Base-by-base conservation (phyloP, 2,888 invertebrate species). In the Parnassius mnemosyne region DNA sequence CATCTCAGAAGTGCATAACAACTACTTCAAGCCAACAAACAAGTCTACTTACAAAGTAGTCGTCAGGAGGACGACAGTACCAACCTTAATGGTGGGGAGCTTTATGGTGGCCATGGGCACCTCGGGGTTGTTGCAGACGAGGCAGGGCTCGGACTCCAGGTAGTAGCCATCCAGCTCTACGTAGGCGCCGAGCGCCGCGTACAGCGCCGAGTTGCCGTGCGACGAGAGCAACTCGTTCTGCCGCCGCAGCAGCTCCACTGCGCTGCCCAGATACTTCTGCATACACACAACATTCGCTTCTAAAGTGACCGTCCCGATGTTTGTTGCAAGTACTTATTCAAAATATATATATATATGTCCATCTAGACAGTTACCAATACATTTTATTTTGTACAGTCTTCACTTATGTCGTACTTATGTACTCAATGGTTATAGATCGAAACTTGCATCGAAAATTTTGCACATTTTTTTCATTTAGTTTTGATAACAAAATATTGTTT, bases 61-160 rank as follows among this genome's bases (percentile, higher is more conserved):
- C 1, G 13, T 7, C 49, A 49, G 49, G 9, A 13, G 59, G 25
- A 13, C 34, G 9, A 13, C 44, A 51, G n/a, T 46, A 67, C 78
- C 70, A 73, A 95, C 96, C 92, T 98, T 98, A 65, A 99, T 96
- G 0, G 98, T 96, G 0, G 97, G 97, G 61, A 99, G 88, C 83
- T 99, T 99, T 70, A 98, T 97, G 60, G 96, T 96, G 0, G 96
- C 93, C 93, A 97, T 95, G 0, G 98, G 95, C 16, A 98, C 96
- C 85, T 99, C 99, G 0, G 98, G 98, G 89, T 98, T 98, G 87
- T 99, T 99, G 86, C 99, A 99, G 0, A 99, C 98, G 62, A 99
- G 93, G 77, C 99, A 99, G 0, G 99, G 99, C 80, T 99, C 98
- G 25, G 97, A 97, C 90, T 99, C 99, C 66, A 99, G 90, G 83